Evolutionary conservation across 2,797 vertebrate species (phyloP).

Genomic region (Psittacula derbiana): DNA sequence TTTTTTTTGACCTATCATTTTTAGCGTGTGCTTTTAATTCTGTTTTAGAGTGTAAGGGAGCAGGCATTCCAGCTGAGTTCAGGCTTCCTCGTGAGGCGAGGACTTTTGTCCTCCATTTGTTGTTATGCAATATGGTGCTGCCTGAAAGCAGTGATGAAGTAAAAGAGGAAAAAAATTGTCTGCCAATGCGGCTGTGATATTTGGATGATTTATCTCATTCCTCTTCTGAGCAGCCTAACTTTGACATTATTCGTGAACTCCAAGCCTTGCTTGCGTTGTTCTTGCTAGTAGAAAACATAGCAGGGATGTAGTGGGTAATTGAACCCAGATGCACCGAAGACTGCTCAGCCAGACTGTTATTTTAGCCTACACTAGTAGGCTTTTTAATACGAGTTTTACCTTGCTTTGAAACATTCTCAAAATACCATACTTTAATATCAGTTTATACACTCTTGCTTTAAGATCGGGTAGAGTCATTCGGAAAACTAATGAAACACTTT

Average conservation of each 20-base stretch:
- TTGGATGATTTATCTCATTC: constrained; percentile 76
- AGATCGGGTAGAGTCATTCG: constrained; percentile 21
- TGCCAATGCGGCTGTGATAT: constrained; percentile 36
- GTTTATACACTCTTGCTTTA: constrained; percentile 78
- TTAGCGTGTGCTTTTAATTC: not conserved
- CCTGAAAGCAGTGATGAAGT: not conserved
- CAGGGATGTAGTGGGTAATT: constrained; percentile 93
- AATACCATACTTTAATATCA: constrained; percentile 84
- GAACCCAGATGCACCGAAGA: constrained; percentile 91
- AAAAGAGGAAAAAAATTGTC: not conserved
- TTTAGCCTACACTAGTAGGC: constrained; percentile 91
- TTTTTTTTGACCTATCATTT: not conserved
- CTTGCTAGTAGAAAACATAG: constrained; percentile 79
- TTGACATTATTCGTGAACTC: constrained; percentile 83
- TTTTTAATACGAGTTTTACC: constrained; percentile 86
- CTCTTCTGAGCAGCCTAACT: constrained; percentile 75
- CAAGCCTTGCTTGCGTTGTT: constrained; percentile 77
- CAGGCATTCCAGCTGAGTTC: not conserved
- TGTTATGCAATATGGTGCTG: constrained; percentile 42
- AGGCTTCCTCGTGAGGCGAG: not conserved
- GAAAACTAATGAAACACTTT: constrained; percentile 74
- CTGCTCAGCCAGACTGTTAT: constrained; percentile 91
- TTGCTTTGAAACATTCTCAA: constrained; percentile 87
- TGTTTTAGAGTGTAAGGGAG: not conserved
- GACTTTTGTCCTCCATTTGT: constrained; percentile 50